Evolutionary conservation across 2,797 vertebrate genomes (phyloP), one percentile per base, ranked within the genome.

Genomic region (Pseudochromis fuscus): DNA sequence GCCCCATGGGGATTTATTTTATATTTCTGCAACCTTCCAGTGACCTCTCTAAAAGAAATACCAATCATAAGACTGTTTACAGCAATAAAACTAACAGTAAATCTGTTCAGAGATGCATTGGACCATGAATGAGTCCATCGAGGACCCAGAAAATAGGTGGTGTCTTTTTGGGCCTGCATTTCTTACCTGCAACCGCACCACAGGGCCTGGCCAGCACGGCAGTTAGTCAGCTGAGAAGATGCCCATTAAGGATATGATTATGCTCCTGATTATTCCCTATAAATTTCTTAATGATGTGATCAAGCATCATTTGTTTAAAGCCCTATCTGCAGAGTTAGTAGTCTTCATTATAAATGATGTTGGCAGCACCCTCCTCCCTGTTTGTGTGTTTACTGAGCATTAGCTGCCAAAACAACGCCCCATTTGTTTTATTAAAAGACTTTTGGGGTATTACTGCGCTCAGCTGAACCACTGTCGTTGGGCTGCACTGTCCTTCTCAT

Each of bases 361-460:
- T 50, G 70, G n/a, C 25, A 52, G 12, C 18, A 12, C 50, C 48
- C 11, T 38, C 10, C 23, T 62, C 15, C 23, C 27, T 27, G n/a
- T n/a, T n/a, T n/a, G 24, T 23, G 57, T 33, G 68, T 63, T 46
- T 63, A 63, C 25, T n/a, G 24, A n/a, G 28, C 25, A 48, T 59
- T 30, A 52, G 11, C 28, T 52, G 7, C 48, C 31, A 76, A 38
- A 73, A 42, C 18, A 58, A 23, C 40, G 3, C 18, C 50, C 28
- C 37, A 53, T 59, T 53, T 51, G 16, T 51, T 40, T 31, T 19
- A 9, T 18, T 35, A 9, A 31, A 33, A 23, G 23, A 12, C 3
- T 3, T 45, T 23, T 45, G 19, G 21, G 42, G 10, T 42, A 2
- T 8, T 18, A 42, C 7, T 19, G 7, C 40, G 10, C 18, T 42